Evolutionary conservation across 2,797 vertebrate species (phyloP), one percentile per base, ranked within the genome.

Genomic region (Hydrocynus forskahlii): DNA sequence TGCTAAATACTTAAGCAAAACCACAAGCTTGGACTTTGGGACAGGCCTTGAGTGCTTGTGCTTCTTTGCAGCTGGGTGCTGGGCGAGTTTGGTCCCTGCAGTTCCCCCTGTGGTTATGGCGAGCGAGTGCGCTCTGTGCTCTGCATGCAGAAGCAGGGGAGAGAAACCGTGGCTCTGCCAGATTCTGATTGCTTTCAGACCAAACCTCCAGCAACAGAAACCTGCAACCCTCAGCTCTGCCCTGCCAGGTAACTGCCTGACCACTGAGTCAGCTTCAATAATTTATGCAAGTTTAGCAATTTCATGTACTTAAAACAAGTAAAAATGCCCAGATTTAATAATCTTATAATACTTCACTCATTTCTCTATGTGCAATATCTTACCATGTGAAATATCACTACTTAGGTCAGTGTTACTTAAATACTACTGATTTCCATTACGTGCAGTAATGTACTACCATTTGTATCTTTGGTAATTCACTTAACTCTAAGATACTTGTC

Each of bases 191-290:
- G 92, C 4, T 1, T 52, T 0, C 25, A 87, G 43, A 74, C 79
- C 29, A 90, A 82, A 67, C 91, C 88, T 0, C 5, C 19, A 0
- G 64, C 84, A 43, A 79, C 77, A 35, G 90, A 94, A 73, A 82
- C 80, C 45, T 95, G 95, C 76, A 93, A 88, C 75, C 4, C 87
- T 21, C 92, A 94, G n/a, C 87, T 88, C 77, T 95, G 93, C 81
- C 91, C 93, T 5, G 73, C 86, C 74, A 94, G 92, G 93, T 94
- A 88, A 48, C 17, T 5, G 38, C 9, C 38, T 45, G 19, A 69
- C 10, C 12, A 14, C 19, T 21, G 19, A n/a, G 16, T 19, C 14
- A 66, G 29, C 29, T 29, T 29, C 29, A 29, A 29, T 29, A 29
- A n/a, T n/a, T n/a, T n/a, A n/a, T n/a, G n/a, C 40, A 43, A 43